These are phyloP conservation scores for Branchipolynoe longqiensis DNA, from an alignment of 2,888 invertebrate species.

Conservation along the genomic window DNA sequence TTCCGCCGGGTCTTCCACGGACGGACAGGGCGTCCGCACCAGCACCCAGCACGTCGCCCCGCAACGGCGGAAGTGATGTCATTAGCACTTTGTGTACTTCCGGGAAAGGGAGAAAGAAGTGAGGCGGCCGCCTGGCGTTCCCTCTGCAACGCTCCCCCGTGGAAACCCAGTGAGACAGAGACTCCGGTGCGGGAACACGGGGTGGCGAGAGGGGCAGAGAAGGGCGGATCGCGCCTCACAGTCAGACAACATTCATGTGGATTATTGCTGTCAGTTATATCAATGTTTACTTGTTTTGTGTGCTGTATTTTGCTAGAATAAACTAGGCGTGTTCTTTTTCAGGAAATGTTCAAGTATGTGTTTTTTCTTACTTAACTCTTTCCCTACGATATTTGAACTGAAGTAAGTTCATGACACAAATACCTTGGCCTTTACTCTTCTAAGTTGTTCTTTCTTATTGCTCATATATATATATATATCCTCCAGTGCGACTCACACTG, in stretches of 20 bases:
- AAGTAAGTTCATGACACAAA: too few relatives aligned
- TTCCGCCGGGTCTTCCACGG: too few relatives aligned
- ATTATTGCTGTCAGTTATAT: constrained; percentile 27
- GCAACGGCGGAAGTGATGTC: constrained; percentile 17
- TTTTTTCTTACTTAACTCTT: background rate
- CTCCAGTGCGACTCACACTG: too few relatives aligned
- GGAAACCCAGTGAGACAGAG: constrained; percentile 27
- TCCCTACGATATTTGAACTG: too few relatives aligned
- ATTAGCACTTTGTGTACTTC: constrained; percentile 37
- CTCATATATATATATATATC: too few relatives aligned
- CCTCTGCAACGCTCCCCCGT: background rate
- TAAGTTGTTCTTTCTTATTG: too few relatives aligned
- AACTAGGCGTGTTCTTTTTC: constrained; percentile 56
- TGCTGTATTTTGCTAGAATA: constrained; percentile 56
- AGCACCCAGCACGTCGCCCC: background rate
- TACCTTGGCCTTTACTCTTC: too few relatives aligned
- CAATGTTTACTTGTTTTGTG: constrained; percentile 47
- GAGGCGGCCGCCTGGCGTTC: background rate
- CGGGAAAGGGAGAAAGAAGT: constrained; percentile 46
- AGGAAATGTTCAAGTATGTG: constrained; percentile 29
- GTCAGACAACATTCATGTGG: constrained; percentile 41
- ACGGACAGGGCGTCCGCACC: too few relatives aligned
- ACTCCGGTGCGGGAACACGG: background rate
- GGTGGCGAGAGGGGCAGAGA: background rate
- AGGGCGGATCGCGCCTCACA: background rate